Percentiles rank a stretch among this genome's conserved stretches.
phyloP scores from a whole-genome alignment of 2,888 invertebrate species.

The Meteorus cinctellus region DNA sequence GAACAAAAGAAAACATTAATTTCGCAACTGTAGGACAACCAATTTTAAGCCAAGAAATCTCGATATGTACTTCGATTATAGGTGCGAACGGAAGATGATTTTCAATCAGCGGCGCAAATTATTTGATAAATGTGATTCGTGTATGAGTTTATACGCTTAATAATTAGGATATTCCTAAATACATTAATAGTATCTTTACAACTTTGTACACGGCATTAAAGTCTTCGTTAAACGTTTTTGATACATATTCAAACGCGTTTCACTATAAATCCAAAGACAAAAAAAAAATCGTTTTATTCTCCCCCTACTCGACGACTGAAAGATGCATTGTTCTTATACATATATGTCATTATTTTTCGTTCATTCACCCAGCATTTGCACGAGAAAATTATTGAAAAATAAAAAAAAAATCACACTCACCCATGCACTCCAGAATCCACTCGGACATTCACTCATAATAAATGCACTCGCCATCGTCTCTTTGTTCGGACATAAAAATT shows the following conservation, averaged over 20 bases:
- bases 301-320: neutral
- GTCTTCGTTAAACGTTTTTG: conserved; percentile 63
- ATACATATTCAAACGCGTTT: conserved; percentile 56
- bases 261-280: neutral
- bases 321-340: neutral
- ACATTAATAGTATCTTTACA: conserved; percentile 66
- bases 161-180: conserved; percentile 71
- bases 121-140: conserved; percentile 35
- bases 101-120: neutral
- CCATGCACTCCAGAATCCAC: neutral
- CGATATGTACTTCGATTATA: conserved; percentile 18
- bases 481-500: conserved; percentile 6
- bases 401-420: neutral
- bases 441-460: neutral
- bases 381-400: neutral
- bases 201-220: conserved; percentile 68
- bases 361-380: neutral
- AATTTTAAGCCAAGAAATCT: neutral
- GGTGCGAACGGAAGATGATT: conserved; percentile 6
- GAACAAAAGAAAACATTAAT: conserved; percentile 19
- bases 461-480: conserved; percentile 11
- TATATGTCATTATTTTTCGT: neutral
- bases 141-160: conserved; percentile 58
- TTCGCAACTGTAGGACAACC: conserved; percentile 16
- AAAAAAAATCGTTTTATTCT: neutral